Evolutionary conservation across 2,888 invertebrate genomes (phyloP), one percentile per base, ranked within the genome.

Genomic region (Antheraea yamamai): DNA sequence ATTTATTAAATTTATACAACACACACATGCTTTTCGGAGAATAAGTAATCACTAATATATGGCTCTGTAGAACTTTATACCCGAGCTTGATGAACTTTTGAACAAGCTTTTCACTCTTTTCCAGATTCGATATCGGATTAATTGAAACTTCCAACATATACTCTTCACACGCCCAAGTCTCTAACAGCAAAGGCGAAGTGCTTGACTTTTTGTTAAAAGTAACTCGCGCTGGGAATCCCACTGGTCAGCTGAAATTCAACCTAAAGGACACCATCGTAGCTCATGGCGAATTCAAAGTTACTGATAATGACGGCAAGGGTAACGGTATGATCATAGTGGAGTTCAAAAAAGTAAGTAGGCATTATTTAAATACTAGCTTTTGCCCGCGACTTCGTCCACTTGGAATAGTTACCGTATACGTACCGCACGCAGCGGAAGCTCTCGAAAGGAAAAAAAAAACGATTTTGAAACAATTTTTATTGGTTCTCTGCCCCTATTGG

Each of bases 231-330:
- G 85, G 92, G 12, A 95, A 89, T 77, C 82, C 90, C 30, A 91
- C 84, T 39, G 95, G 95, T 4, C 93, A 94, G 74, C 81, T 97
- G 0, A 96, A 96, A 79, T 85, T 97, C 0, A 83, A 91, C 12
- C 80, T 97, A 0, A 97, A 96, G 81, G 96, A 96, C 78, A 85
- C 96, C 0, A 79, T 97, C 55, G 89, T 91, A 0, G 96, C 96
- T 0, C 96, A 95, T 58, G 97, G 97, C 7, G 95, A 97, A 79
- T 96, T 96, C 81, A 95, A 95, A 79, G 84, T 95, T 8, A 95
- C 95, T 18, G 95, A 95, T 35, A 95, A 94, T 68, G 96, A 96
- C 76, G 97, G 97, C 39, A 96, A 95, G 78, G 97, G 97, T 71
- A 96, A 95, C 61, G 96, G 96, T 23, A 90, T 95, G 75, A 77